phyloP scores from a whole-genome alignment of 1,140 invertebrate genomes.

The Pantala flavescens region DNA sequence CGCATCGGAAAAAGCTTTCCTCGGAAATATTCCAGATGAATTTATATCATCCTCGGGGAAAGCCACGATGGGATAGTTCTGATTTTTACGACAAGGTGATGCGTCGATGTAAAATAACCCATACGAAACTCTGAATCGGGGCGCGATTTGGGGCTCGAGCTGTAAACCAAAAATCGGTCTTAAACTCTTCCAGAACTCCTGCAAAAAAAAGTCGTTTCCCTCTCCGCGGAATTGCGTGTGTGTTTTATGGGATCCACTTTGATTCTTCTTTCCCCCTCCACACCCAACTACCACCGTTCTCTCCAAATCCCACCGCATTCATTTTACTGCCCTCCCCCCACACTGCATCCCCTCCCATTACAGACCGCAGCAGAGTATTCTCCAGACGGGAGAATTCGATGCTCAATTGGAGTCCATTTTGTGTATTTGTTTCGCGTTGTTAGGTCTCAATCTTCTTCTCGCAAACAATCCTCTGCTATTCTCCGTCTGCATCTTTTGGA shows the following conservation, averaged over 20 bases:
- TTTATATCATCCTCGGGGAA: no score
- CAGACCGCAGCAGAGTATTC: neutral
- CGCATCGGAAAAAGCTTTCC: no score
- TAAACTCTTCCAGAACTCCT: neutral
- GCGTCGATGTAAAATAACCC: no score
- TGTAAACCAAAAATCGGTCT: no score
- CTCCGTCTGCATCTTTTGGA: no score
- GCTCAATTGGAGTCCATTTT: slow-evolving; percentile 1
- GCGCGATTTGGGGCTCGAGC: no score
- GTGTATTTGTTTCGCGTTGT: neutral
- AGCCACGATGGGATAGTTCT: no score
- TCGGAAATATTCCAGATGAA: no score
- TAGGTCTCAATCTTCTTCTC: neutral
- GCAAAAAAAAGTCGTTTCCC: neutral
- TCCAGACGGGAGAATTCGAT: neutral
- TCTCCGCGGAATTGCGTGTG: neutral
- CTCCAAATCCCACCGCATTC: neutral
- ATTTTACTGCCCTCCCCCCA: neutral
- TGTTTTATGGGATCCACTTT: neutral
- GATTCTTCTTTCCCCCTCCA: neutral
- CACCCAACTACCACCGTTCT: neutral
- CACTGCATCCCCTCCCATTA: neutral
- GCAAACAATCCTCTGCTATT: neutral
- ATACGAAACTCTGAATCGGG: no score
- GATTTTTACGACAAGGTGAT: no score